A percentile compares a stretch with the other conserved stretches of the same genome.
Evolutionary conservation across 2,113 vertebrate species (phyloP).

Genomic region (Sakesphorus luctuosus): DNA sequence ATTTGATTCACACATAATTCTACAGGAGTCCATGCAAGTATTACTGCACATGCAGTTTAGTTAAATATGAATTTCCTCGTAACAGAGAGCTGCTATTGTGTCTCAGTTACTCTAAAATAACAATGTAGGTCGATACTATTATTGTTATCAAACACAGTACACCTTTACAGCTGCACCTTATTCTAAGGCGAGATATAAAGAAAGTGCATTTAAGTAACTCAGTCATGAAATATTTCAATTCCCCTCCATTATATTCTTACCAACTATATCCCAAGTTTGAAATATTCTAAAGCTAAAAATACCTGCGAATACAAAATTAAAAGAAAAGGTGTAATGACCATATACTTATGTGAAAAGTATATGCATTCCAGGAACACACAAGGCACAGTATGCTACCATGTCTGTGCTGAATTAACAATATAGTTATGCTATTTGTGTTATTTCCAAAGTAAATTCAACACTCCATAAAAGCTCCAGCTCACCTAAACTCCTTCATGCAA

Average conservation of each 20-base stretch:
- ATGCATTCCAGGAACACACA: neutral
- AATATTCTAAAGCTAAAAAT: neutral
- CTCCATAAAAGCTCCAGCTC: neutral
- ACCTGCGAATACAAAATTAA: neutral
- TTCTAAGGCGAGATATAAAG: neutral
- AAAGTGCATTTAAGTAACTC: neutral
- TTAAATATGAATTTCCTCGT: neutral
- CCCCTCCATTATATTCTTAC: neutral
- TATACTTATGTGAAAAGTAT: neutral
- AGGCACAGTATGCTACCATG: neutral
- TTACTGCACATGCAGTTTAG: neutral
- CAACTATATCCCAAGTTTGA: neutral
- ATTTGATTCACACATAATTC: neutral
- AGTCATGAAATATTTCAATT: neutral
- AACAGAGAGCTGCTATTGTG: neutral
- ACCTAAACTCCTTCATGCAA: neutral
- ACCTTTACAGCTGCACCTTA: neutral
- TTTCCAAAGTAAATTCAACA: neutral
- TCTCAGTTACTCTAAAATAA: neutral
- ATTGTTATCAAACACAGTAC: neutral
- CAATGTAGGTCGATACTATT: neutral
- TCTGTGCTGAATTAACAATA: neutral
- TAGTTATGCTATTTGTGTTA: neutral
- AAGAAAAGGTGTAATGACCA: neutral
- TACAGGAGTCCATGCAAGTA: neutral